Base-by-base conservation (phyloP, 2,888 invertebrate species). In the Cephus pygmeus region DNA sequence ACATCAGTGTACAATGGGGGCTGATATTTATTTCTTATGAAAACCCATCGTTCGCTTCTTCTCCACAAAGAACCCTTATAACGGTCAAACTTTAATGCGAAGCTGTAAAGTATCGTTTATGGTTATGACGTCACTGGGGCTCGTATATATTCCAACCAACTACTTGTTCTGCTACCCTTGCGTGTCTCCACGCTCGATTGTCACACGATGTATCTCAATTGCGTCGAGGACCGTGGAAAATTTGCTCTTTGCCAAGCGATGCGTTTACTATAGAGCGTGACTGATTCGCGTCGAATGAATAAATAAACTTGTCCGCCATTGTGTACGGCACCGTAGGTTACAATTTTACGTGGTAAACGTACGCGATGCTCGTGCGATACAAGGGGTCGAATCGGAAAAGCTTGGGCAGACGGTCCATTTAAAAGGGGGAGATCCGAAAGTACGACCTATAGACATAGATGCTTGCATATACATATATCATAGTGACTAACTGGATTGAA, bases 401-500 rank as follows among this genome's bases (percentile, higher is more conserved):
- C 23, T 23, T 23, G 9, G 56, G 23, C 56, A 23, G 9, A 9
- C 23, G 56, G 9, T 56, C 56, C 56, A 56, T 56, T 56, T 56
- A 1, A 23, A 56, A 56, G 56, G 56, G 56, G 56, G 56, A 15
- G 23, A 23, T 56, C 56, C 9, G 56, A 56, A 56, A 56, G 56
- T 56, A 36, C 35, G 9, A 74, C 73, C 33, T 23, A 9, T 33
- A 15, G 23, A 56, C 9, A 1, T 56, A 56, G 56, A 23, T 23
- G 9, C 56, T 56, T 56, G 6, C 9, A 23, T 56, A 56, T 23
- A 56, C 23, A 23, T 56, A 56, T 56, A 23, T 56, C 56, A 56
- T 56, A 71, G 31, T 79, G 83, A 83, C 84, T 90, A 91, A 91
- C 88, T 83, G 90, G 90, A 91, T 90, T 90, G 88, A 88, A 90